Evolutionary conservation across 1,140 invertebrate genomes (phyloP).

Genomic region (Portunus trituberculatus): DNA sequence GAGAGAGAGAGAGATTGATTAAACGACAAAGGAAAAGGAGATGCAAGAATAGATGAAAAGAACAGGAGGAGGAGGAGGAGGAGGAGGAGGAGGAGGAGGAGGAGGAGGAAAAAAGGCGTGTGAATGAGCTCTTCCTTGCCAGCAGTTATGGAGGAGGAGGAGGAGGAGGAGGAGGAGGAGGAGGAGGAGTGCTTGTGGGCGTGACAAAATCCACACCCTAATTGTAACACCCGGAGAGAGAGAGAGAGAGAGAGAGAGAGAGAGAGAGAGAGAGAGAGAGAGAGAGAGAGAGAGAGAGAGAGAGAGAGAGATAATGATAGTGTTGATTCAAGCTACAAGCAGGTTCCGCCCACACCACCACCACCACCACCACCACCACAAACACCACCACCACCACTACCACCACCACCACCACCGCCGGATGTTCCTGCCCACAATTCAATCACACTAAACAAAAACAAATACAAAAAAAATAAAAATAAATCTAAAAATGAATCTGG

Average conservation of each 20-base stretch:
- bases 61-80: neutral
- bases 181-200: neutral
- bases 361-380: too few relatives aligned
- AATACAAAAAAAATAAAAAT: too few relatives aligned
- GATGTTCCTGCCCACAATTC: too few relatives aligned
- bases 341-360: too few relatives aligned
- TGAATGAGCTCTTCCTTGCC: too few relatives aligned
- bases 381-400: too few relatives aligned
- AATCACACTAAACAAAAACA: too few relatives aligned
- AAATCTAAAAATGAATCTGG: too few relatives aligned
- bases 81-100: conserved; percentile 27
- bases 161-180: too few relatives aligned
- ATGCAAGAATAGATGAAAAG: neutral
- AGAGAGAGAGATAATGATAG: neutral
- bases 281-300: neutral
- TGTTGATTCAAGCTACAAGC: too few relatives aligned
- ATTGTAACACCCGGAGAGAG: neutral
- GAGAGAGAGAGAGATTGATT: neutral
- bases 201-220: neutral
- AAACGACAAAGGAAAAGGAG: neutral
- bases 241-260: conserved; percentile 26
- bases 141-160: too few relatives aligned
- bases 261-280: conserved; percentile 47
- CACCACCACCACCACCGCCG: too few relatives aligned
- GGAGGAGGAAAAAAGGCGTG: neutral